Evolutionary conservation across 2,113 vertebrate species (phyloP), one percentile per base, ranked within the genome.

Genomic region (Argyrosomus japonicus): DNA sequence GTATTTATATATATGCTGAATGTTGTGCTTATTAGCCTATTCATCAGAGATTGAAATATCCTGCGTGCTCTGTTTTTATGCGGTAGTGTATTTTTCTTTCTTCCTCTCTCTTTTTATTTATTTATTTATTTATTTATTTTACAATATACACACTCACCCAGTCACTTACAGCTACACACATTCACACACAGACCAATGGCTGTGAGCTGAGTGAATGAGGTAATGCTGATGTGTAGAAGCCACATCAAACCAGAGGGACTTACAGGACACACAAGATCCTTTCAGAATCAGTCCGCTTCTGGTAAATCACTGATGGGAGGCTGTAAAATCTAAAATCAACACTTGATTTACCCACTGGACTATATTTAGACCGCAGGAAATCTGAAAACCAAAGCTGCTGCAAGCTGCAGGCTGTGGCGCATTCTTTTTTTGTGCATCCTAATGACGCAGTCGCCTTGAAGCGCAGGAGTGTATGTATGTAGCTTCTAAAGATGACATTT

Each of bases 131-230:
- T 56, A 1, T 75, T 51, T 32, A 40, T 61, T 79, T 53, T n/a
- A 62, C 73, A 73, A 65, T 25, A 62, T 57, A 67, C 68, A 76
- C 76, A 81, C 69, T 75, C 83, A 72, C 62, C 45, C 78, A 74
- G 12, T 50, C 83, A 84, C 68, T 85, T 75, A 75, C 51, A 71
- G 71, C 36, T 57, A 51, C 85, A 84, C 86, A 75, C 77, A 84
- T 43, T 54, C 47, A 58, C 71, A 74, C 68, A 83, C 51, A 82
- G 84, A 74, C 87, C 72, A 89, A 68, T 89, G 77, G 75, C 75
- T 12, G 43, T 54, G 72, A 82, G 84, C 87, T 69, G 83, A 91
- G 84, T 65, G 86, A 90, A 93, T 94, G 93, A 95, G 93, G 94
- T 94, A 93, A 94, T 94, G 92, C 88, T 84, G 78, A 87, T 90